Percentiles rank a stretch among this genome's conserved stretches.
Conservation (phyloP, 1,140 invertebrate genomes). For the Drosophila pachea region DNA sequence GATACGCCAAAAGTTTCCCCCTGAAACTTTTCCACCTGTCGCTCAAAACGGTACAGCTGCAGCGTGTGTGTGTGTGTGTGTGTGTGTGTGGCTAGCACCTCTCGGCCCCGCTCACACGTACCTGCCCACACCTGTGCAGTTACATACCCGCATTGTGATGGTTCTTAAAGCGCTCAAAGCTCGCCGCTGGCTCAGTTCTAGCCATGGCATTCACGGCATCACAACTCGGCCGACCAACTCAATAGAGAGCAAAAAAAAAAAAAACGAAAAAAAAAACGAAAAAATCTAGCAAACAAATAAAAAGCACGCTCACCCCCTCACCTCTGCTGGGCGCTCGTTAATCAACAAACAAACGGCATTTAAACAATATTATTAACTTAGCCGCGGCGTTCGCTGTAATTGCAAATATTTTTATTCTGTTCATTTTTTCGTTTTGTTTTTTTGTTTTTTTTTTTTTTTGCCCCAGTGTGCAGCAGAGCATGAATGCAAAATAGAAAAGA, state of each 20-base stretch:
- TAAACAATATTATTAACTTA: slow-evolving; percentile 7
- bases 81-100: too few species aligned
- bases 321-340: neutral
- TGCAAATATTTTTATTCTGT: slow-evolving; percentile 1
- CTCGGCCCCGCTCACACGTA: neutral
- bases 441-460: slow-evolving; percentile 7
- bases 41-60: neutral
- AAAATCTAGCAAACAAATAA: neutral
- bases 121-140: neutral
- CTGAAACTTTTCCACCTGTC: neutral
- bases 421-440: neutral
- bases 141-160: slow-evolving; percentile 23
- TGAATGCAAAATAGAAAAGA: slow-evolving; percentile 14
- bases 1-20: too few species aligned
- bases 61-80: neutral
- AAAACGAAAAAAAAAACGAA: neutral
- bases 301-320: neutral
- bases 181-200: slow-evolving; percentile 55
- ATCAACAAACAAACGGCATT: neutral
- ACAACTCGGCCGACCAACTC: slow-evolving; percentile 32
- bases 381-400: neutral
- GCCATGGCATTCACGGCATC: slow-evolving; percentile 70
- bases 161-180: slow-evolving; percentile 68
- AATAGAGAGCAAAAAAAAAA: neutral
- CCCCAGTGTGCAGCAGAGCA: slow-evolving; percentile 35